Evolutionary conservation across 1,140 invertebrate species (phyloP), one percentile per base, ranked within the genome.

Genomic region (Cylas formicarius): DNA sequence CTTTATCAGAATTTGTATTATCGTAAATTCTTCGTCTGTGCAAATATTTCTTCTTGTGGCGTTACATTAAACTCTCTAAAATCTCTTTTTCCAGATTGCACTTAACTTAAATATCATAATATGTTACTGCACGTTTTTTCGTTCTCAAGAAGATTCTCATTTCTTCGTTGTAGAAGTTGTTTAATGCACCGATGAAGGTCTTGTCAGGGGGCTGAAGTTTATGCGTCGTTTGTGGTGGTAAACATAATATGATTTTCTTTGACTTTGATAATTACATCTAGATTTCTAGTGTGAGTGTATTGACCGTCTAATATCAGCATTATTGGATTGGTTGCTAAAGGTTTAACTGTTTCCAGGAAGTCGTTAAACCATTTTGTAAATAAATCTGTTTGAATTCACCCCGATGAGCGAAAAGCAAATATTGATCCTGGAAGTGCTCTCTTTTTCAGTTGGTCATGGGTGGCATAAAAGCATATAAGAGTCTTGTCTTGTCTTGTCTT

Each of bases 301-400:
- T 61, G 56, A 2, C 59, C 57, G 44, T 61, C 56, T 7, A 27
- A 49, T 18, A 60, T 44, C 7, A 62, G 28, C 8, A 58, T 26
- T 3, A 55, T 48, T 7, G 58, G 56, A 17, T 35, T 37, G 14
- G 45, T 28, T 37, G 44, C 24, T n/a, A 9, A 47, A 44, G n/a
- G 60, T 48, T 19, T 41, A 18, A 10, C 22, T 17, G 43, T 29
- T 24, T 50, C 26, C 16, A 61, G 22, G 44, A 56, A 62, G n/a
- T n/a, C n/a, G n/a, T n/a, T n/a, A 28, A 63, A 53, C 57, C 59
- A 62, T 16, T 50, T 23, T 10, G 53, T 60, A 31, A 54, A 56
- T 20, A 50, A 3, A 26, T 55, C 22, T 9, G 13, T 54, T 23
- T 50, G 52, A 19, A 53, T 54, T 50, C 44, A 61, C 20, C 60